Percentiles rank a stretch among this genome's conserved stretches.
phyloP scores from a whole-genome alignment of 2,797 vertebrate species.

The Lacerta viridis region DNA sequence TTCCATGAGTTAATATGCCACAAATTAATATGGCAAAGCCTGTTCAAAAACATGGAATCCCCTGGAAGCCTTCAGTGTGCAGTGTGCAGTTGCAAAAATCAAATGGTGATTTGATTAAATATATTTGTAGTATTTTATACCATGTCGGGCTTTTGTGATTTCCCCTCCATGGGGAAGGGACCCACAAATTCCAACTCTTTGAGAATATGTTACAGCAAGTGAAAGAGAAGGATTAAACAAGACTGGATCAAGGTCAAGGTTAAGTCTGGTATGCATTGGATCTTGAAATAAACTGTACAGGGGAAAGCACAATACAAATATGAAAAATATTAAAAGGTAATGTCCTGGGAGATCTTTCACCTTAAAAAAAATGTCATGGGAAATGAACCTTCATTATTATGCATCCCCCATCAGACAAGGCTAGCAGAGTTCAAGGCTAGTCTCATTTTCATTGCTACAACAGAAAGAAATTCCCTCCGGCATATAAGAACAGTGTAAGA shows the following conservation, averaged over 20 bases:
- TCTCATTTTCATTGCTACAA: constrained; percentile 28
- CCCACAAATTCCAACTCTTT: not conserved
- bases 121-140: not conserved
- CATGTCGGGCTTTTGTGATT: not conserved
- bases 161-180: not conserved
- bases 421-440: constrained; percentile 25
- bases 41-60: not conserved
- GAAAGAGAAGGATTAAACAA: not conserved
- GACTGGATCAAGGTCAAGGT: not conserved
- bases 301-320: constrained; percentile 21
- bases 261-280: not conserved
- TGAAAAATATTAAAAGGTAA: constrained; percentile 7
- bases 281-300: not conserved
- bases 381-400: constrained; percentile 13
- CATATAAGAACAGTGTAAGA: not conserved
- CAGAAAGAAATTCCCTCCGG: constrained; percentile 19
- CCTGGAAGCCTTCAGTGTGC: not conserved
- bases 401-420: not conserved
- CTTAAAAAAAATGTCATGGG: constrained; percentile 27
- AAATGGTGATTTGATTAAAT: not conserved
- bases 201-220: not conserved
- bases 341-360: not conserved
- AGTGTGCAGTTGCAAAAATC: not conserved
- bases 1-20: no score
- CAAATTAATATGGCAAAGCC: not conserved